Percentiles rank a stretch among this genome's conserved stretches.
phyloP scores from a whole-genome alignment of 2,113 vertebrate species.

The Trinectes maculatus region DNA sequence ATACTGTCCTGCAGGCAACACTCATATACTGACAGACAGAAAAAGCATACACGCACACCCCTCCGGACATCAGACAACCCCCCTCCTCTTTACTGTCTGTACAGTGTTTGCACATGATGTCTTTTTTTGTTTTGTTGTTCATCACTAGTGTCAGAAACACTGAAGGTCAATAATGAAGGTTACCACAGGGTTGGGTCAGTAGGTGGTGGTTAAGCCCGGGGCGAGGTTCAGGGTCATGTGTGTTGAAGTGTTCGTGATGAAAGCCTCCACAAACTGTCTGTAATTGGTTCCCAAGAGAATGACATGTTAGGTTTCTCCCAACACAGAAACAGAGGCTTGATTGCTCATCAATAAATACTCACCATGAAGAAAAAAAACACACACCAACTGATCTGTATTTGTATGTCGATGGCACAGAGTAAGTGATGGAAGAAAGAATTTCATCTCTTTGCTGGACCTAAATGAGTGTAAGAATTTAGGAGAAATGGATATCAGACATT shows the following conservation, averaged over 20 bases:
- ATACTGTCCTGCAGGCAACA: slow-evolving; percentile 48
- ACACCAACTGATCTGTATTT: background rate
- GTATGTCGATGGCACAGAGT: background rate
- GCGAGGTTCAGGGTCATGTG: slow-evolving; percentile 27
- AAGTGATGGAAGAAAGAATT: background rate
- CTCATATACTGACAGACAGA: slow-evolving; percentile 22
- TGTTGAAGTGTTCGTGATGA: slow-evolving; percentile 34
- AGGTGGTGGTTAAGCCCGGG: slow-evolving; percentile 12
- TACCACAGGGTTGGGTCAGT: slow-evolving; percentile 10
- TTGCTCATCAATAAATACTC: slow-evolving; percentile 18
- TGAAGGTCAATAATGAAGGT: background rate
- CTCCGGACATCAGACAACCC: slow-evolving; percentile 7
- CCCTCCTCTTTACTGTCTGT: background rate
- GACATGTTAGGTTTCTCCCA: slow-evolving; percentile 19
- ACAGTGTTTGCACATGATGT: slow-evolving; percentile 1
- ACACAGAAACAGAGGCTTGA: background rate
- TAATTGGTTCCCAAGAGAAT: slow-evolving; percentile 56
- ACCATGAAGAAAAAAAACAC: slow-evolving; percentile 4
- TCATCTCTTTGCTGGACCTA: slow-evolving; percentile 7
- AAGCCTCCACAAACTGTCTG: slow-evolving; percentile 32
- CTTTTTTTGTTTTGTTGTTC: slow-evolving; percentile 12
- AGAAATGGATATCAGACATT: slow-evolving; percentile 22
- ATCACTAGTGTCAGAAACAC: background rate
- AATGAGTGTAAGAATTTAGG: slow-evolving; percentile 21
- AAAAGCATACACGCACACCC: slow-evolving; percentile 26